Conservation (phyloP, 2,888 invertebrate species). For the Coelogynopora nodosa region DNA sequence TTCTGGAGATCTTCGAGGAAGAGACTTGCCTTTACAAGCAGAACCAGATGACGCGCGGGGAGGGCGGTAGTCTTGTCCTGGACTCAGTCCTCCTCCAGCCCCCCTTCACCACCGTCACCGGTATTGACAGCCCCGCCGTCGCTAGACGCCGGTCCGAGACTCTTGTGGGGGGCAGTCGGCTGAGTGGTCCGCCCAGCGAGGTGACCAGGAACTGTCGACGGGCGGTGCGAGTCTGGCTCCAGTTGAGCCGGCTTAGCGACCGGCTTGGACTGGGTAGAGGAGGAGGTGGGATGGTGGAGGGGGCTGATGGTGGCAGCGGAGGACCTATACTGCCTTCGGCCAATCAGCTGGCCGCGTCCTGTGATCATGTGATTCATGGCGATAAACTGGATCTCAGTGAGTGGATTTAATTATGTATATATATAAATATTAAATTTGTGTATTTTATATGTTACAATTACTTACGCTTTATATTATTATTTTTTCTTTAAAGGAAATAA, state of each 20-base stretch:
- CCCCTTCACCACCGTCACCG: not conserved
- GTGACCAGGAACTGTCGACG: not conserved
- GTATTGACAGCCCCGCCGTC: not conserved
- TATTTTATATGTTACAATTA: too few relatives aligned
- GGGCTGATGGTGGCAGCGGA: not conserved
- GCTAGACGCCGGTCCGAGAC: not conserved
- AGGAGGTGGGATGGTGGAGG: not conserved
- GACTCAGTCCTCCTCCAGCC: not conserved
- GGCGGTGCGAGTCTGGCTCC: constrained; percentile 6
- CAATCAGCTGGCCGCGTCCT: not conserved
- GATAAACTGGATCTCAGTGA: not conserved
- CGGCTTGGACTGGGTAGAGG: not conserved
- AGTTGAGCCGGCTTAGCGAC: not conserved
- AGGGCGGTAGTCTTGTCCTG: not conserved
- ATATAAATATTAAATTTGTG: too few relatives aligned
- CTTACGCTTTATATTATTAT: too few relatives aligned
- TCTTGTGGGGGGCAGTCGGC: not conserved
- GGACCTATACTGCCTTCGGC: not conserved
- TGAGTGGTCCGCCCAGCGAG: not conserved
- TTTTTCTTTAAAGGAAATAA: too few relatives aligned
- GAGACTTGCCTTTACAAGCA: not conserved
- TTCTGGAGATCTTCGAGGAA: constrained; percentile 5
- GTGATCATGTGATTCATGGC: not conserved
- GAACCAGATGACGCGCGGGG: not conserved
- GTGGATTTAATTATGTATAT: too few relatives aligned